These are phyloP conservation scores for Trilocha varians DNA, from an alignment of 2,888 invertebrate genomes.

Conservation along the genomic window DNA sequence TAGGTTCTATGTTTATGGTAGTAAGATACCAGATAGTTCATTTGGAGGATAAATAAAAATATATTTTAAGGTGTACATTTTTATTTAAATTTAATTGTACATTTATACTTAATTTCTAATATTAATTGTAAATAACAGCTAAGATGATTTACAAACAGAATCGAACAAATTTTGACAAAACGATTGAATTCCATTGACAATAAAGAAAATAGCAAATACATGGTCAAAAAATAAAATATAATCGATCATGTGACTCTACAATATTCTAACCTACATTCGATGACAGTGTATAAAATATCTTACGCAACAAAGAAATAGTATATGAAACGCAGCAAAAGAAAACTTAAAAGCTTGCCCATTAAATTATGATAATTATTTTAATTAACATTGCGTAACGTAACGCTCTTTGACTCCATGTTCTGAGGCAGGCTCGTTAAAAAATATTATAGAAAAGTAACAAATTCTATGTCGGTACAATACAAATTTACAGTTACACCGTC, in stretches of 20 bases:
- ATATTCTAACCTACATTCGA: neutral
- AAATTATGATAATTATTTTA: slow-evolving; percentile 55
- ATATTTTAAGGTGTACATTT: neutral
- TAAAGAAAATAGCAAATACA: neutral
- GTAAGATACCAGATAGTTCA: neutral
- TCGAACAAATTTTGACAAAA: neutral
- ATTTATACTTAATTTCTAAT: neutral
- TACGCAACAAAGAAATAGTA: neutral
- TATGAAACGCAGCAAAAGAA: slow-evolving; percentile 13
- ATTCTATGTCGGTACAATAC: slow-evolving; percentile 8
- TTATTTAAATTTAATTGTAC: neutral
- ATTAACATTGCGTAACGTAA: slow-evolving; percentile 51
- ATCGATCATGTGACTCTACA: neutral
- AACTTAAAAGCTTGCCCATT: slow-evolving; percentile 42
- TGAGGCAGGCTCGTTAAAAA: neutral
- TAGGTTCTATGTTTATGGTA: no score
- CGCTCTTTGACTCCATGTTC: slow-evolving; percentile 28
- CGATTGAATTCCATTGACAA: neutral
- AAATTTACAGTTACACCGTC: slow-evolving; percentile 17
- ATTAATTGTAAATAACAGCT: neutral
- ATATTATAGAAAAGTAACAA: neutral
- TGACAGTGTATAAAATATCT: neutral
- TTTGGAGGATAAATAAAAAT: neutral
- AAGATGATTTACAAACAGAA: neutral
- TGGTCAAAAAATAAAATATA: neutral